Conservation (phyloP, 2,888 invertebrate genomes). For the Ceraclea dissimilis region DNA sequence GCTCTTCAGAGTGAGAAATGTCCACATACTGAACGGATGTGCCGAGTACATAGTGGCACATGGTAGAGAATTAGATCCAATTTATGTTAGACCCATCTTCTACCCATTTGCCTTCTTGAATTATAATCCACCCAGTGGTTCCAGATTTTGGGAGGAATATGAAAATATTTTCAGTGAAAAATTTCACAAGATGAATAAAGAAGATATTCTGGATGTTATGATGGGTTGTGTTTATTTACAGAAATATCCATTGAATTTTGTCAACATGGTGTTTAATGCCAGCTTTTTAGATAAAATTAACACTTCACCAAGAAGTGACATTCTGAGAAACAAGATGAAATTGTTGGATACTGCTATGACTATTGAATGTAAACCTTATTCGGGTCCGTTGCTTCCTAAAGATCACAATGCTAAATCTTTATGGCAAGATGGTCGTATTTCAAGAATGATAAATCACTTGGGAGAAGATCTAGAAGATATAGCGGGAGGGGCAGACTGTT, state of each 20-base stretch:
- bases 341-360: conserved; percentile 58
- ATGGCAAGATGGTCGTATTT: conserved; percentile 47
- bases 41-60: conserved; percentile 50
- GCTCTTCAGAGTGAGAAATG: conserved; percentile 50
- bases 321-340: conserved; percentile 46
- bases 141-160: conserved; percentile 50
- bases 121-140: conserved; percentile 44
- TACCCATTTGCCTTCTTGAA: conserved; percentile 55
- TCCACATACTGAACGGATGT: conserved; percentile 49
- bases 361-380: conserved; percentile 52
- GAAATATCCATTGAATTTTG: conserved; percentile 53
- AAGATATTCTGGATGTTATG: conserved; percentile 53
- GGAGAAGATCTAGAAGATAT: conserved; percentile 38
- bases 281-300: conserved; percentile 53
- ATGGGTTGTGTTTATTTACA: conserved; percentile 57
- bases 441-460: conserved; percentile 43
- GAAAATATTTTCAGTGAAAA: conserved; percentile 48
- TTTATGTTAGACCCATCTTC: conserved; percentile 50
- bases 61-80: conserved; percentile 40
- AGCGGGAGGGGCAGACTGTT: conserved; percentile 40
- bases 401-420: conserved; percentile 46
- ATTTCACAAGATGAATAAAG: conserved; percentile 49
- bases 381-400: conserved; percentile 50
- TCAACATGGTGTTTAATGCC: conserved; percentile 51
- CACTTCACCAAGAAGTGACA: conserved; percentile 33